Evolutionary conservation across 30 jellyfish, hydroid and myxozoan species (phyloP).

Genomic region (Chrysaora quinquecirrha): DNA sequence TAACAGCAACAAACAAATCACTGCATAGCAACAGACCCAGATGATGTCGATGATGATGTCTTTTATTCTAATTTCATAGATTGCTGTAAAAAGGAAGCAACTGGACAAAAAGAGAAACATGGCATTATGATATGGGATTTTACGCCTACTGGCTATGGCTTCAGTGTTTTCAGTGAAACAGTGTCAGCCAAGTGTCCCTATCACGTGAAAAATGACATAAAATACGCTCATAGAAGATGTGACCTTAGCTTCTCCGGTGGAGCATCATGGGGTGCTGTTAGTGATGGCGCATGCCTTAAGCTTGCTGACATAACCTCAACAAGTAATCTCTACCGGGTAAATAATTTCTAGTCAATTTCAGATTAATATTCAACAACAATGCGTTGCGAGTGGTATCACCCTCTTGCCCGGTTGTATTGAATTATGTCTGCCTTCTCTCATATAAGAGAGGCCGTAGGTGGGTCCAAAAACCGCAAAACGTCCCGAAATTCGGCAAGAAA

Average conservation of each 20-base stretch:
- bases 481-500: too few relatives aligned
- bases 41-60: too few relatives aligned
- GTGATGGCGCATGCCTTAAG: neutral
- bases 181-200: neutral
- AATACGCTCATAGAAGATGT: neutral
- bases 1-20: too few relatives aligned
- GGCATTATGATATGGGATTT: neutral
- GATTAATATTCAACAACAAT: too few relatives aligned
- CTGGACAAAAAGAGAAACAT: neutral
- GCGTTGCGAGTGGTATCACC: too few relatives aligned
- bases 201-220: neutral
- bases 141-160: neutral
- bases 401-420: too few relatives aligned
- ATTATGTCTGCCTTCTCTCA: too few relatives aligned
- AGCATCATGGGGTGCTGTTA: neutral
- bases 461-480: too few relatives aligned
- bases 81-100: neutral
- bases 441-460: too few relatives aligned
- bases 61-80: neutral
- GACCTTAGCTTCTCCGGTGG: neutral
- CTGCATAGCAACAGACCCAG: too few relatives aligned
- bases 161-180: neutral
- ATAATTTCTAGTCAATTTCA: too few relatives aligned
- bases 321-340: too few relatives aligned
- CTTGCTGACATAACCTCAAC: neutral